phyloP scores from a whole-genome alignment of 2,113 vertebrate species.

The Illadopsis cleaveri region DNA sequence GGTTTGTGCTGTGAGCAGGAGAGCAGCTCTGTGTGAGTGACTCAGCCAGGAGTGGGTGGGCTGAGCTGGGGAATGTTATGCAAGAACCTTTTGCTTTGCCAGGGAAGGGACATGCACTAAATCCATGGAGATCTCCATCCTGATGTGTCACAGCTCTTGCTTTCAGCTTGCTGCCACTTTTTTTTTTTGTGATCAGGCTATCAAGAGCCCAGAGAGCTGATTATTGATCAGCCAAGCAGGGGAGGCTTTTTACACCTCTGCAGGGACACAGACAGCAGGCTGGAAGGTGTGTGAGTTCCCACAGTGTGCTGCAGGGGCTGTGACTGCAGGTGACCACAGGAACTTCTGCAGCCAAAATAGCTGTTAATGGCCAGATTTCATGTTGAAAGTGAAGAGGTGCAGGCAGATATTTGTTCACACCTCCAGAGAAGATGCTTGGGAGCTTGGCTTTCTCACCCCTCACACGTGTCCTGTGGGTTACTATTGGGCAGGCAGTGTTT shows the following conservation, averaged over 20 bases:
- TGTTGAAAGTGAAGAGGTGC: not conserved
- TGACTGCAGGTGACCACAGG: not conserved
- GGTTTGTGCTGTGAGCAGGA: not conserved
- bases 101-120: not conserved
- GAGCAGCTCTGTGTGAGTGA: not conserved
- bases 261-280: accelerated
- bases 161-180: not conserved
- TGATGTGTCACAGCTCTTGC: not conserved
- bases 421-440: not conserved
- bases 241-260: not conserved
- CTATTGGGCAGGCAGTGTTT: not conserved
- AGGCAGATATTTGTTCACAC: not conserved
- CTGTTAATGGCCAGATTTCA: not conserved
- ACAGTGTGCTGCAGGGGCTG: not conserved
- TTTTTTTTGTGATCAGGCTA: not conserved
- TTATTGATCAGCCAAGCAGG: not conserved
- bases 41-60: not conserved
- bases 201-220: not conserved
- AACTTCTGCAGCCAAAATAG: not conserved
- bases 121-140: accelerated
- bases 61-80: not conserved
- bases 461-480: not conserved
- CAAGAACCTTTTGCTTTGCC: not conserved
- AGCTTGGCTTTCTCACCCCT: not conserved
- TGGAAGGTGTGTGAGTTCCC: not conserved